Percentiles rank a stretch among this genome's conserved stretches.
Conservation (phyloP, 2,888 invertebrate genomes). For the Epirrita christyi region DNA sequence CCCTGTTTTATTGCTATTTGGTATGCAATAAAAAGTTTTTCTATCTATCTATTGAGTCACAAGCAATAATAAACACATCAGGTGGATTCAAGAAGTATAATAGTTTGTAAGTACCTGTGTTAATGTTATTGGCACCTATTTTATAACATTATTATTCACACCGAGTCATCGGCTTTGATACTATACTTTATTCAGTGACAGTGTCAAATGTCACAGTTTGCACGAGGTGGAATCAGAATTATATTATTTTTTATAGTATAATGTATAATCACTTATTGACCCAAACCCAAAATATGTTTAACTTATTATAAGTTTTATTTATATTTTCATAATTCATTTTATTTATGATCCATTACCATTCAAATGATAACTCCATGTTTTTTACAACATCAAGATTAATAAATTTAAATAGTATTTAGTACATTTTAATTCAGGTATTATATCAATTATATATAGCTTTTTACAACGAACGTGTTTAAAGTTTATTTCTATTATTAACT, state of each 20-base stretch:
- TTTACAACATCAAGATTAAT: too few relatives aligned
- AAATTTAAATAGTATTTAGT: too few relatives aligned
- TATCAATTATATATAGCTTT: too few relatives aligned
- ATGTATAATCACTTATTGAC: slow-evolving; percentile 25
- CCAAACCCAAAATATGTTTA: slow-evolving; percentile 27
- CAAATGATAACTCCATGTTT: neutral
- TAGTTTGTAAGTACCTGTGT: neutral
- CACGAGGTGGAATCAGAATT: slow-evolving; percentile 33
- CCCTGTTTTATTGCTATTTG: too few relatives aligned
- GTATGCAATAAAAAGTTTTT: too few relatives aligned
- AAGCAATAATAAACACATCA: neutral
- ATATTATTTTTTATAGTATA: slow-evolving; percentile 30
- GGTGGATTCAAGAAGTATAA: slow-evolving; percentile 5
- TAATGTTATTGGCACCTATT: slow-evolving; percentile 13
- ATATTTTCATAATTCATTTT: slow-evolving; percentile 9
- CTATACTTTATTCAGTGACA: slow-evolving; percentile 14
- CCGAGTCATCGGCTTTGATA: slow-evolving; percentile 24
- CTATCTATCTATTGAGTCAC: too few relatives aligned
- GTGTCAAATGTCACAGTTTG: slow-evolving; percentile 56
- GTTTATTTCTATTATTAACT: too few relatives aligned
- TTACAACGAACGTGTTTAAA: too few relatives aligned
- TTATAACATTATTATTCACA: slow-evolving; percentile 31
- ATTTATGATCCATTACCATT: slow-evolving; percentile 5
- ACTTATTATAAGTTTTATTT: slow-evolving; percentile 13
- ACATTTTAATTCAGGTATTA: too few relatives aligned